Percentiles rank a stretch among this genome's conserved stretches.
Conservation (phyloP, 2,113 vertebrate species). For the Petromus typicus region DNA sequence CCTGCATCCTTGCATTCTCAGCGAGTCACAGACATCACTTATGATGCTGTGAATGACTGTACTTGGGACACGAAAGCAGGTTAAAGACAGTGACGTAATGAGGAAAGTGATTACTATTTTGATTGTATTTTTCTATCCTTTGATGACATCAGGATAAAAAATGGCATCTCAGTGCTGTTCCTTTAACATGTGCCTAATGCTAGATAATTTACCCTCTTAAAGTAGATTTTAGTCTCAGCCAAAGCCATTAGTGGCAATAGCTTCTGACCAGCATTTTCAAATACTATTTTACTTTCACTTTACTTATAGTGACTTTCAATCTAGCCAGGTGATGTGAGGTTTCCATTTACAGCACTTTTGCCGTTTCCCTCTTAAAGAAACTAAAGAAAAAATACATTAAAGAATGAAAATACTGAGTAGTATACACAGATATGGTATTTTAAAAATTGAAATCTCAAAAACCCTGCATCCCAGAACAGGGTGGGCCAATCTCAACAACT, state of each 20-base stretch:
- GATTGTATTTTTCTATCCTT: slow-evolving; percentile 61
- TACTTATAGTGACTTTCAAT: slow-evolving; percentile 35
- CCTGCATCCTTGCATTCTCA: background rate
- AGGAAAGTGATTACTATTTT: slow-evolving; percentile 61
- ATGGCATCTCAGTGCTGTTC: slow-evolving; percentile 31
- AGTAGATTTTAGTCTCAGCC: background rate
- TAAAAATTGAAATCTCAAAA: slow-evolving; percentile 19
- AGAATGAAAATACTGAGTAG: slow-evolving; percentile 17
- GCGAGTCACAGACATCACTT: background rate
- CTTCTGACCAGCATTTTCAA: slow-evolving; percentile 17
- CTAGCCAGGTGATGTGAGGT: background rate
- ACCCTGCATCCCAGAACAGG: background rate
- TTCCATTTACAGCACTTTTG: slow-evolving; percentile 5
- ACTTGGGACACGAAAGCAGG: background rate
- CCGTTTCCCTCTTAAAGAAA: slow-evolving; percentile 3
- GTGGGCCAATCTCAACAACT: background rate
- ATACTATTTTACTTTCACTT: slow-evolving; percentile 9
- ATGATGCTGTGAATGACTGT: slow-evolving; percentile 23
- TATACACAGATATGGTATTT: background rate
- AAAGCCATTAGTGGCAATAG: background rate
- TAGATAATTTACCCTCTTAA: slow-evolving; percentile 21
- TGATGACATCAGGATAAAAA: slow-evolving; percentile 57
- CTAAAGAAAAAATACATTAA: slow-evolving; percentile 41
- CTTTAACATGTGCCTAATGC: slow-evolving; percentile 13
- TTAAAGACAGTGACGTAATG: slow-evolving; percentile 45